Conservation (phyloP, 2,113 vertebrate genomes). For the Oxyura jamaicensis region DNA sequence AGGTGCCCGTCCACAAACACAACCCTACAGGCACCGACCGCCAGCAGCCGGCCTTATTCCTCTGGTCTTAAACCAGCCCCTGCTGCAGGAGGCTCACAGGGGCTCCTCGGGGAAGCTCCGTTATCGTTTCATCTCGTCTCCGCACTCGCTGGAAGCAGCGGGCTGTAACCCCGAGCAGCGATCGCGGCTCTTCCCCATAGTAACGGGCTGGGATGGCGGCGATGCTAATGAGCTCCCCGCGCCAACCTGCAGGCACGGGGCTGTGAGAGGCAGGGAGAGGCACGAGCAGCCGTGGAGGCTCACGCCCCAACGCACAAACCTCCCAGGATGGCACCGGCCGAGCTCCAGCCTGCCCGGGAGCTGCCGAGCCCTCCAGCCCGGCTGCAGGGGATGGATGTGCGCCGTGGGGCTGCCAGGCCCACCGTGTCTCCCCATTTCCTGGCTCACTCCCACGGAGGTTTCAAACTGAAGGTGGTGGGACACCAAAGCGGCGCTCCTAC, state of each 20-base stretch:
- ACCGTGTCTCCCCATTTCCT: not conserved
- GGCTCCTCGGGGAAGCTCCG: not conserved
- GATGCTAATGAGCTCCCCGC: fast-evolving
- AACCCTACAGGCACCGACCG: not conserved
- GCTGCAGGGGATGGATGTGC: not conserved
- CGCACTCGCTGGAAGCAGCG: not conserved
- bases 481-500: not conserved
- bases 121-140: not conserved
- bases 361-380: not conserved
- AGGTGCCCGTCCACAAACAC: not conserved
- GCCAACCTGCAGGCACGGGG: not conserved
- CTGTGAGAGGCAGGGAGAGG: not conserved
- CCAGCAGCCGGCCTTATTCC: not conserved
- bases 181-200: not conserved
- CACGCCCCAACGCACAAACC: fast-evolving
- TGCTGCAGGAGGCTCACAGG: fast-evolving
- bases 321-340: not conserved
- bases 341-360: fast-evolving
- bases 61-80: fast-evolving
- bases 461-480: not conserved
- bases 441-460: fast-evolving
- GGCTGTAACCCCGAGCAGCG: not conserved
- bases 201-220: not conserved
- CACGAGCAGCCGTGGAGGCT: fast-evolving
- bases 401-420: not conserved